Evolutionary conservation across 2,113 vertebrate species (phyloP), one percentile per base, ranked within the genome.

Genomic region (Vulpes lagopus): DNA sequence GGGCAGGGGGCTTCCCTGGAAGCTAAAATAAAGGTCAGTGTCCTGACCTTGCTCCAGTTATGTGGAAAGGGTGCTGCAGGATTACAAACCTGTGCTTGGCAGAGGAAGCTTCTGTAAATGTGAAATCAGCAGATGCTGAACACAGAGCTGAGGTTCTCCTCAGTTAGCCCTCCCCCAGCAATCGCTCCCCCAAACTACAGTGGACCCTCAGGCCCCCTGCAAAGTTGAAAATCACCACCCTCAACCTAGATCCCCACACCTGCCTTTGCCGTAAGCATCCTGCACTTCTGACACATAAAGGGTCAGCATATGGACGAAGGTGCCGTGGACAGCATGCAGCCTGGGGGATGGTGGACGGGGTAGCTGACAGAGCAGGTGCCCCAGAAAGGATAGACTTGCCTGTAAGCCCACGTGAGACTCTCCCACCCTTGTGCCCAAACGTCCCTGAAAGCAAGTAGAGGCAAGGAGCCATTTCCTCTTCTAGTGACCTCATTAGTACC

Each of bases 191-290:
- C 25, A 79, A 22, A 35, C 32, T 10, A 2, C 55, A 17, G 16
- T 0, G 3, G 35, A n/a, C 60, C 55, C 88, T 27, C 1, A 73
- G 60, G n/a, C 17, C 2, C 7, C 91, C 64, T 20, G 43, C 14
- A 25, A 82, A 81, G 51, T 59, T 32, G 64, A 60, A 86, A 30
- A 53, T 12, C 51, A 6, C 35, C 12, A 22, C 23, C n/a, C n/a
- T 80, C 22, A n/a, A 32, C 76, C 60, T 49, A 84, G 71, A n/a
- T 17, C 51, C 81, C 79, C 19, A 3, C 3, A 32, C 32, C 1
- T 0, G 0, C 19, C 27, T 53, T 51, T 84, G 67, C 55, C 11
- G 8, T 7, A 1, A 60, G 30, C 53, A 43, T 4, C 43, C n/a
- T 32, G 9, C 11, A 5, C 35, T 49, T 43, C 65, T 20, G 22